Evolutionary conservation across 2,797 vertebrate genomes (phyloP).

Genomic region (Anolis apletophallus): DNA sequence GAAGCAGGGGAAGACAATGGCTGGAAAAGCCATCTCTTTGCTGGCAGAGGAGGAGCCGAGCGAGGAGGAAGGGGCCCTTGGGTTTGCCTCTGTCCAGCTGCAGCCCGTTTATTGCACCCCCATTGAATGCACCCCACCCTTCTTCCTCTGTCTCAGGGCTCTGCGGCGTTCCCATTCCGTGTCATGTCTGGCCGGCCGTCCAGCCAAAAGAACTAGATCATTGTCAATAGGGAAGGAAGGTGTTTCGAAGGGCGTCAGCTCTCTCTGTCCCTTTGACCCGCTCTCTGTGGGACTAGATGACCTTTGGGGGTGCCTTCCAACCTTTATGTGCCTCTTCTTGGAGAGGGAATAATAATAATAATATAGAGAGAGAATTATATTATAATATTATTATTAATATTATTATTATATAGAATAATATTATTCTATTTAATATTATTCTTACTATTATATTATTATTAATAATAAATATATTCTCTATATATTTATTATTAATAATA

Average conservation of each 20-base stretch:
- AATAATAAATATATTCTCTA: too few species aligned
- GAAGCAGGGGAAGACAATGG: not conserved
- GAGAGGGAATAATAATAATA: too few species aligned
- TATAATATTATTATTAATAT: too few species aligned
- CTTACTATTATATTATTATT: too few species aligned
- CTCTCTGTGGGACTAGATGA: not conserved
- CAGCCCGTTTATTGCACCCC: not conserved
- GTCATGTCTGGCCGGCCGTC: slow-evolving; percentile 79
- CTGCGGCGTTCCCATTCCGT: slow-evolving; percentile 62
- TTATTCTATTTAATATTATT: too few species aligned
- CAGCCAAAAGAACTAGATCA: slow-evolving; percentile 77
- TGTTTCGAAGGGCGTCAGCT: not conserved
- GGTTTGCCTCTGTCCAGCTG: slow-evolving; percentile 17
- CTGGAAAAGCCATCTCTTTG: not conserved
- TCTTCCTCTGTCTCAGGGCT: not conserved
- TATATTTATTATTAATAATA: too few species aligned
- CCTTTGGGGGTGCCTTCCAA: too few species aligned
- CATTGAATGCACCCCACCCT: too few species aligned
- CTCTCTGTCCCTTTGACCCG: not conserved
- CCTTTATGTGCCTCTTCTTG: too few species aligned
- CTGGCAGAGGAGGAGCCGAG: not conserved
- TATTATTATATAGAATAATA: too few species aligned
- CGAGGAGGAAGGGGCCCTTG: not conserved
- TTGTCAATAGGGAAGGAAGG: not conserved
- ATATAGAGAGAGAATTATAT: too few species aligned